Base-by-base conservation (phyloP, 2,797 vertebrate species). In the Kryptolebias ocellatus region DNA sequence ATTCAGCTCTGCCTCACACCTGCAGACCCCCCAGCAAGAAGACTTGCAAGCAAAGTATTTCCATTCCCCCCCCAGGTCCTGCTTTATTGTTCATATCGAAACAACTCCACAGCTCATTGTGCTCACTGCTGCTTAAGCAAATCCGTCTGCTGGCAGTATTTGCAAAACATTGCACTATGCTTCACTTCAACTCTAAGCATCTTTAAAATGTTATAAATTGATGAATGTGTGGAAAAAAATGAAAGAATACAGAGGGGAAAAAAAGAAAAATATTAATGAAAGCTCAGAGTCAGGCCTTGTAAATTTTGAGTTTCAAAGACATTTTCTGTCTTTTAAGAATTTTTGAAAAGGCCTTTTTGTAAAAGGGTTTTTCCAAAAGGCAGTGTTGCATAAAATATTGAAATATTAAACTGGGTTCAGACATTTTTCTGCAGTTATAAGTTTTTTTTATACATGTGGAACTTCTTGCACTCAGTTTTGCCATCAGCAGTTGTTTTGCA, bases 141-240 rank as follows among this genome's bases (percentile, higher is more conserved):
- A 53, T 63, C 49, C n/a, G 45, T 53, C 39, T 64, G 39, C 24
- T 27, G 17, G 61, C 6, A 45, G 6, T 45, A 53, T 7, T 53
- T 64, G 29, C 51, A 64, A 51, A 51, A 29, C 42, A 53, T 20
- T 64, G 51, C 51, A 64, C 34, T 53, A 63, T 42, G 50, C 37
- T 63, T 64, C 51, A 53, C 53, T 53, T 64, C 51, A 53, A 28
- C 27, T 54, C 27, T 31, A 44, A 64, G 61, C 17, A 15, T 64
- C 9, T 39, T 39, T 39, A 11, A 39, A 10, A 10, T 18, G 17
- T 28, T 31, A 11, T 53, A 53, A 64, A 53, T 27, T 53, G 42
- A 45, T 53, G 27, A 45, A 53, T 53, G 39, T 53, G 17, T 44
- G 3, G 29, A 24, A 60, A 50, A 29, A 18, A 8, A 27, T 28